A percentile compares a stretch with the other conserved stretches of the same genome.
Conservation (phyloP, 2,797 vertebrate species). For the Carduelis carduelis region DNA sequence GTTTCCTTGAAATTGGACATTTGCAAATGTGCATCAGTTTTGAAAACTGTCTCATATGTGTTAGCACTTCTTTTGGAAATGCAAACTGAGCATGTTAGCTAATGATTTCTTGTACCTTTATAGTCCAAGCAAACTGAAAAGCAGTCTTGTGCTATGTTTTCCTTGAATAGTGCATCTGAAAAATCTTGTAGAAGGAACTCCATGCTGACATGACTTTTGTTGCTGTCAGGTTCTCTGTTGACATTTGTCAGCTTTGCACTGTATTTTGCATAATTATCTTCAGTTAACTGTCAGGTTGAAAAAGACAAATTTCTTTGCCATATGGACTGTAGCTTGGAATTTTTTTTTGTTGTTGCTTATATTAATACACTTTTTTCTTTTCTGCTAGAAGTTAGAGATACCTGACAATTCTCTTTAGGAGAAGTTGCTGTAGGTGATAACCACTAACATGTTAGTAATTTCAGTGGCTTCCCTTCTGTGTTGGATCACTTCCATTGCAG, state of each 20-base stretch:
- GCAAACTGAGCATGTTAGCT: background rate
- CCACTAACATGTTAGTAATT: background rate
- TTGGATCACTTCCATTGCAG: background rate
- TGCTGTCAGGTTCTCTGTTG: background rate
- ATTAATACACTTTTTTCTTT: background rate
- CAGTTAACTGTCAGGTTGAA: background rate
- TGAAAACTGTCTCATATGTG: background rate
- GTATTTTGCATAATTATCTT: background rate
- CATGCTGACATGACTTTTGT: background rate
- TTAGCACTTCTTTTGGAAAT: background rate
- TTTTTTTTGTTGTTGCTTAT: background rate
- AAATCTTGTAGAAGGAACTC: background rate
- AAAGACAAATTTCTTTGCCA: background rate
- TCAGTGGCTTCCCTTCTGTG: background rate
- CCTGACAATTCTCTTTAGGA: background rate
- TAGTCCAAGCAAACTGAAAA: background rate
- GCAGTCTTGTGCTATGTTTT: background rate
- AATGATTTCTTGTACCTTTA: background rate
- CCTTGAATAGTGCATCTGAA: background rate
- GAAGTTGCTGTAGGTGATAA: background rate
- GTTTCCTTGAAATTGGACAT: conserved; percentile 10
- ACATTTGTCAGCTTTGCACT: background rate
- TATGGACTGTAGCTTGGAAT: background rate
- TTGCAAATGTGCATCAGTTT: background rate
- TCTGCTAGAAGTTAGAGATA: background rate